These are phyloP conservation scores for Charadrius vociferus DNA, from an alignment of 2,113 vertebrate species.

Conservation along the genomic window DNA sequence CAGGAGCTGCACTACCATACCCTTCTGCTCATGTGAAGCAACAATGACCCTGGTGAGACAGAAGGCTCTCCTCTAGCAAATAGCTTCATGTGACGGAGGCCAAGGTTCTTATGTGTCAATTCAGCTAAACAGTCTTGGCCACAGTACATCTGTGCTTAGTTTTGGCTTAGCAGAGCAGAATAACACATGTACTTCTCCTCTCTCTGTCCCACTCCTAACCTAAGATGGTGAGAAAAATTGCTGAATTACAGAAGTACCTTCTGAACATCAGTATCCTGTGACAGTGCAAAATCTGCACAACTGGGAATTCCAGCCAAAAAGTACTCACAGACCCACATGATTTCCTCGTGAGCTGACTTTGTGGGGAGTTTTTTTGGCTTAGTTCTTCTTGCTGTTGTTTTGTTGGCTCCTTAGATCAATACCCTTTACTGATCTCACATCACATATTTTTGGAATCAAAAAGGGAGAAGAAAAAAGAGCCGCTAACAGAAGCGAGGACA, in stretches of 20 bases:
- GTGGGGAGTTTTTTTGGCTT: not conserved
- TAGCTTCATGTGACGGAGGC: not conserved
- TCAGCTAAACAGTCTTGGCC: not conserved
- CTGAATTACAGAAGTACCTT: slow-evolving; percentile 57
- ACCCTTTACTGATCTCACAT: not conserved
- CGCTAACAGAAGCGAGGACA: not conserved
- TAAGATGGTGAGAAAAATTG: slow-evolving; percentile 41
- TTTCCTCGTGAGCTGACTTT: not conserved
- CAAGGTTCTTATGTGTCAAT: slow-evolving; percentile 10
- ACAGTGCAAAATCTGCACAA: not conserved
- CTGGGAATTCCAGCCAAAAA: slow-evolving; percentile 31
- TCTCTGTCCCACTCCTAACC: not conserved
- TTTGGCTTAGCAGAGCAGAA: slow-evolving; percentile 54
- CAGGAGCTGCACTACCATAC: accelerated
- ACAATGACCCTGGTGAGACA: not conserved
- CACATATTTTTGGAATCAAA: not conserved
- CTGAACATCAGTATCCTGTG: slow-evolving; percentile 39
- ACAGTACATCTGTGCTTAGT: slow-evolving; percentile 40
- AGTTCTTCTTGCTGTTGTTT: not conserved
- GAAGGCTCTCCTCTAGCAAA: not conserved
- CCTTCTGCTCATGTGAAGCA: not conserved
- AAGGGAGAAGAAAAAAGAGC: not conserved
- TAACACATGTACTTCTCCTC: slow-evolving; percentile 19
- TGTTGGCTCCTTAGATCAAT: not conserved
- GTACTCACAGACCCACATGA: slow-evolving; percentile 30